Evolutionary conservation across 2,113 vertebrate species (phyloP).

Genomic region (Nerophis ophidion): DNA sequence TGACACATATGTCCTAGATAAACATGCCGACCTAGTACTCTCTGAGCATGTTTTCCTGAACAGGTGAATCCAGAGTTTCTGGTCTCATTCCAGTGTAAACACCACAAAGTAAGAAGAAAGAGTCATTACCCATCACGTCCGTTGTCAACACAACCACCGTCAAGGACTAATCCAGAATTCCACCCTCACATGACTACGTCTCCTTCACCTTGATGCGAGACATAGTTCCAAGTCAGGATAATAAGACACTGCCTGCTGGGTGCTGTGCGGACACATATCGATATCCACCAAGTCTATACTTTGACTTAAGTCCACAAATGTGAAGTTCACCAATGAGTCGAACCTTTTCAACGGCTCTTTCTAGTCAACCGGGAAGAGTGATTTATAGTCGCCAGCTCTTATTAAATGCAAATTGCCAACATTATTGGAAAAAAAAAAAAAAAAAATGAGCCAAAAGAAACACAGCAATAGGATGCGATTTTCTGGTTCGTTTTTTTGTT

Average conservation of each 20-base stretch:
- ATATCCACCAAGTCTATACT: neutral
- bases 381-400: too few relatives aligned
- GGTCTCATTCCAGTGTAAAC: conserved; percentile 26
- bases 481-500: too few relatives aligned
- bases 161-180: conserved; percentile 4
- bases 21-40: conserved; percentile 1
- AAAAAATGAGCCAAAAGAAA: too few relatives aligned
- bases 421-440: too few relatives aligned
- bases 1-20: neutral
- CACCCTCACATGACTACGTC: neutral
- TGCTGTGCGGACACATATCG: neutral
- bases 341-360: too few relatives aligned
- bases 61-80: conserved; percentile 33
- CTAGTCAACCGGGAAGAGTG: too few relatives aligned
- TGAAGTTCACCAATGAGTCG: too few relatives aligned
- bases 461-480: too few relatives aligned
- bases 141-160: neutral
- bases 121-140: conserved; percentile 17
- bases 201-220: conserved; percentile 4
- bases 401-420: too few relatives aligned
- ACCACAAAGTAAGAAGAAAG: conserved; percentile 3
- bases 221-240: conserved; percentile 7
- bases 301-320: neutral
- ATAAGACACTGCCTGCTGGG: neutral
- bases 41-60: conserved; percentile 12